A percentile compares a stretch with the other conserved stretches of the same genome.
These are phyloP conservation scores for Caenorhabditis tropicalis DNA, from an alignment of 1,140 invertebrate species.

Conservation along the genomic window DNA sequence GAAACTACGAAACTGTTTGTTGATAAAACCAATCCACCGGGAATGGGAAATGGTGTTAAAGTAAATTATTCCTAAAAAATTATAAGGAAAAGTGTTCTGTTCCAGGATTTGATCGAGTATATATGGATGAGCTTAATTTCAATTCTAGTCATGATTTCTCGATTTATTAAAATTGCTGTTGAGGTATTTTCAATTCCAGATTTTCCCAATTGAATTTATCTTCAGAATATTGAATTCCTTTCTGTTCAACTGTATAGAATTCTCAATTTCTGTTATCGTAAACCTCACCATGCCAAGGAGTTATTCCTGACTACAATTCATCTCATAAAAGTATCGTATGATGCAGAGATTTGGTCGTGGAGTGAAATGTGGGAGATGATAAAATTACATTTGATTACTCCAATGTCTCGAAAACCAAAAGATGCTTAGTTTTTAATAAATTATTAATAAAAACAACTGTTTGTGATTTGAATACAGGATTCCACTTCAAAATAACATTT, in stretches of 20 bases:
- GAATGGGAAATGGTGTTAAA: no score
- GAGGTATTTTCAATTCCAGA: background rate
- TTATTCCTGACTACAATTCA: background rate
- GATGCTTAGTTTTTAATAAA: background rate
- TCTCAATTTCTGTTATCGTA: background rate
- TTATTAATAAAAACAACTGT: no score
- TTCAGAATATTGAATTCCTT: background rate
- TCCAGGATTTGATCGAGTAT: background rate
- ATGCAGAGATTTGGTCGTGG: slow-evolving; percentile 2
- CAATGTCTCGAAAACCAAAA: background rate
- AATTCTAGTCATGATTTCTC: background rate
- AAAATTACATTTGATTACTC: background rate
- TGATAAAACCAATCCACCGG: no score
- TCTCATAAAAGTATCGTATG: background rate
- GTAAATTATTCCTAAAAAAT: background rate
- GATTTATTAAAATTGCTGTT: background rate
- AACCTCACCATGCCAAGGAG: background rate
- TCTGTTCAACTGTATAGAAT: background rate
- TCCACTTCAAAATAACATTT: no score
- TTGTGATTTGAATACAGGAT: no score
- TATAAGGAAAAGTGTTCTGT: background rate
- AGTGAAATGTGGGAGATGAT: background rate
- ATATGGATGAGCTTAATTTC: background rate
- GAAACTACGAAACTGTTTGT: no score
- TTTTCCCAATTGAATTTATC: background rate